phyloP scores from a whole-genome alignment of 2,113 vertebrate genomes.

The Engystomops pustulosus region DNA sequence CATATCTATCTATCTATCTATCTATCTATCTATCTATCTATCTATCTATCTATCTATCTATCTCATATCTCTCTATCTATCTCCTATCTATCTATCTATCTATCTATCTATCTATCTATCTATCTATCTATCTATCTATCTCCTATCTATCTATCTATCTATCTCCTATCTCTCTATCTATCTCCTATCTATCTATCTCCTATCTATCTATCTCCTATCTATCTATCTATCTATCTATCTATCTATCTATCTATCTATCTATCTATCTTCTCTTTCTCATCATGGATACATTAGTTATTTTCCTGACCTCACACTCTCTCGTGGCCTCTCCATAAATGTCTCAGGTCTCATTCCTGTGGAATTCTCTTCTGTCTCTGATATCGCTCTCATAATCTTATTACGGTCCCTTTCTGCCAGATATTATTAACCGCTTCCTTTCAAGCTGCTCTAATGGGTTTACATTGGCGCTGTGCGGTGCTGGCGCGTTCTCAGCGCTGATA shows the following conservation, averaged over 20 bases:
- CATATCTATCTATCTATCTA: no score
- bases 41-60: no score
- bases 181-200: not conserved
- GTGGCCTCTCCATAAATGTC: not conserved
- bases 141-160: not conserved
- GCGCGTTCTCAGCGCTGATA: conserved; percentile 22
- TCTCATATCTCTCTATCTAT: not conserved
- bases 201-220: not conserved
- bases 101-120: no score
- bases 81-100: not conserved
- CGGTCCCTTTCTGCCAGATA: conserved; percentile 9
- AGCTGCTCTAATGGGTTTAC: conserved; percentile 46
- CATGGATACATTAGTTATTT: no score
- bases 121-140: no score
- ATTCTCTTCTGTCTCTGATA: conserved; percentile 1
- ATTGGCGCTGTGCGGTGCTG: conserved; percentile 9
- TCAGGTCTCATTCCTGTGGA: conserved; percentile 21
- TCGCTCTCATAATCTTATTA: conserved; percentile 44
- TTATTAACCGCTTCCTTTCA: conserved; percentile 36
- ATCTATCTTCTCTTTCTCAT: not conserved
- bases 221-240: not conserved
- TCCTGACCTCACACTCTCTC: not conserved
- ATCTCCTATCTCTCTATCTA: not conserved
- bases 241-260: conserved; percentile 4
- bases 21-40: no score